Conservation (phyloP, 2,113 vertebrate species). For the Centrocercus urophasianus region DNA sequence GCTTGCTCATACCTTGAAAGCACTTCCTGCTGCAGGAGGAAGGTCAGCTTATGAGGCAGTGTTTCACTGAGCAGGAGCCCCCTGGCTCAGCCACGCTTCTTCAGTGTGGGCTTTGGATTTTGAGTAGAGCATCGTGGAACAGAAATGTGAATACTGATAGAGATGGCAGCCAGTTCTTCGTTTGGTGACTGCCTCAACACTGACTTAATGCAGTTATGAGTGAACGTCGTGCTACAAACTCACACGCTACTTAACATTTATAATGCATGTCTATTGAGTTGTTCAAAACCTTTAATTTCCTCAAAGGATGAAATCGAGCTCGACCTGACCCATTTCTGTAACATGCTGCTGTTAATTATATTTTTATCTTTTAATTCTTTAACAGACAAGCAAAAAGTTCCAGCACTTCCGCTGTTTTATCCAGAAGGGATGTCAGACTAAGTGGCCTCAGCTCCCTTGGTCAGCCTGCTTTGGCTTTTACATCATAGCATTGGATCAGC, state of each 20-base stretch:
- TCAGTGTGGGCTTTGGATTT: neutral
- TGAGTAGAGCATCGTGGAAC: neutral
- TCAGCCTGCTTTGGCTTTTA: constrained; percentile 33
- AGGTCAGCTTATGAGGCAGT: neutral
- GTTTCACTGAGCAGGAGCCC: neutral
- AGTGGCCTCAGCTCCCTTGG: constrained; percentile 34
- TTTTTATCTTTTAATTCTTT: constrained; percentile 45
- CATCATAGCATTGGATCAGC: constrained; percentile 11
- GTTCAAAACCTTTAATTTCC: neutral
- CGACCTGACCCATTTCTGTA: rapidly evolving
- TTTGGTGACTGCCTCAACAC: neutral
- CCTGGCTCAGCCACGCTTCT: neutral
- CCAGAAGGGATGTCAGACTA: constrained; percentile 37
- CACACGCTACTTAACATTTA: neutral
- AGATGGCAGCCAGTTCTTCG: neutral
- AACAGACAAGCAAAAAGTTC: constrained; percentile 47
- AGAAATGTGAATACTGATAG: neutral
- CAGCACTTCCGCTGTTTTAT: constrained; percentile 16
- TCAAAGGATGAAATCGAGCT: neutral
- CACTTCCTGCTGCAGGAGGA: neutral
- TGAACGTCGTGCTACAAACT: neutral
- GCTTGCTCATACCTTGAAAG: neutral
- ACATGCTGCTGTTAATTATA: constrained; percentile 6
- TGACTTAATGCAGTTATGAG: neutral
- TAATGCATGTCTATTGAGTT: neutral